Percentiles rank a stretch among this genome's conserved stretches.
Evolutionary conservation across 1,140 invertebrate genomes (phyloP).

Genomic region (Magallana gigas): DNA sequence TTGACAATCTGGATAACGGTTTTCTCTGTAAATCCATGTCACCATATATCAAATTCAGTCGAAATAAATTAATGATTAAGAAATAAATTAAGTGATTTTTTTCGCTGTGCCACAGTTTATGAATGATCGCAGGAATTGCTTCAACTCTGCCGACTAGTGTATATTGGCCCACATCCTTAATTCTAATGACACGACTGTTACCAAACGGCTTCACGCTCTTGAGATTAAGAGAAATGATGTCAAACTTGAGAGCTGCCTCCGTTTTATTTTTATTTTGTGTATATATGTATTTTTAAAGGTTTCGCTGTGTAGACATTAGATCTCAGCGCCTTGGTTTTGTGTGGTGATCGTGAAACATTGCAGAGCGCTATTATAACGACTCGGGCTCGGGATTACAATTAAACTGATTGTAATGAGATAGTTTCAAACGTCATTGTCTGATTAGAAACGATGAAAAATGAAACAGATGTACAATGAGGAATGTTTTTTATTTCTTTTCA

Average conservation of each 20-base stretch:
- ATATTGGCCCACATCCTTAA: slow-evolving; percentile 15
- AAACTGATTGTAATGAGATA: not conserved
- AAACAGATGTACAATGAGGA: too few species aligned
- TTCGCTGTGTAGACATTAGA: not conserved
- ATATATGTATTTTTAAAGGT: not conserved
- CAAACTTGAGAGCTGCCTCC: slow-evolving; percentile 12
- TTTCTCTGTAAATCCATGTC: not conserved
- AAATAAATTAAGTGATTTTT: not conserved
- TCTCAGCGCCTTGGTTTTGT: not conserved
- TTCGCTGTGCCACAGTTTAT: slow-evolving; percentile 3
- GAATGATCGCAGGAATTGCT: not conserved
- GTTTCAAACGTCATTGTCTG: not conserved
- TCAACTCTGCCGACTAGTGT: not conserved
- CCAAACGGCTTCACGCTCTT: slow-evolving; percentile 22
- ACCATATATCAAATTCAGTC: not conserved
- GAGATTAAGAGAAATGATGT: slow-evolving; percentile 15
- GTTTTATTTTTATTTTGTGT: not conserved
- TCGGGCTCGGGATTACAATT: not conserved
- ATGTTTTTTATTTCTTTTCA: too few species aligned
- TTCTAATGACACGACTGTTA: slow-evolving; percentile 7
- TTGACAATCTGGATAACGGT: not conserved
- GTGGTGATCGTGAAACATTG: not conserved
- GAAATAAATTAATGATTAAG: not conserved
- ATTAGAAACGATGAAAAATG: too few species aligned
- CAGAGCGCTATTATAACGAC: too few species aligned